A percentile compares a stretch with the other conserved stretches of the same genome.
phyloP scores from a whole-genome alignment of 2,888 invertebrate species.

The Cantharis rustica region DNA sequence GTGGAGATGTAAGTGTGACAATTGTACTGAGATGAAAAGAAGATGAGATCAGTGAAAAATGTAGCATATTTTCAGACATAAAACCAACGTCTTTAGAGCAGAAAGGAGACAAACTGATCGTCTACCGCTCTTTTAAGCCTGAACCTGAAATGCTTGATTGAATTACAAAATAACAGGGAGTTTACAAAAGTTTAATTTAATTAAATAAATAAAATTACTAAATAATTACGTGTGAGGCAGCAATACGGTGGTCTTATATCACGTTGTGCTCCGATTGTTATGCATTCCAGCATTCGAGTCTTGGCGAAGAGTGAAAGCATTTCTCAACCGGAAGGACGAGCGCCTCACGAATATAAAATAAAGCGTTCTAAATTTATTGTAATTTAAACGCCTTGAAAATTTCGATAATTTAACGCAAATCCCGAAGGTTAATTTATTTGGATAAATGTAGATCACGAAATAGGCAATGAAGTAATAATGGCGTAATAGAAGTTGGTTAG shows the following conservation, averaged over 20 bases:
- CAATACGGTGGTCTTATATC: neutral
- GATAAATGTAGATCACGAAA: neutral
- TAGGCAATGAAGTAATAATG: neutral
- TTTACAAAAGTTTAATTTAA: neutral
- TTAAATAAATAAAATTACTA: neutral
- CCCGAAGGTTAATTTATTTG: neutral
- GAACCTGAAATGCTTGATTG: too few relatives aligned
- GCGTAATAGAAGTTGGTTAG: neutral
- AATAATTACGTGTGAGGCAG: slow-evolving; percentile 6
- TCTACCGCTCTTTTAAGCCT: too few relatives aligned
- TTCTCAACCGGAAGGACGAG: slow-evolving; percentile 8
- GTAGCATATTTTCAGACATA: too few relatives aligned
- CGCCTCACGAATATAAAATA: neutral
- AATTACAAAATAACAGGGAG: too few relatives aligned
- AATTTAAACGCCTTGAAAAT: neutral
- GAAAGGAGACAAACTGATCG: too few relatives aligned
- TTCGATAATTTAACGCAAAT: neutral
- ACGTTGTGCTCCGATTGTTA: slow-evolving; percentile 25
- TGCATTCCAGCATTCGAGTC: slow-evolving; percentile 10
- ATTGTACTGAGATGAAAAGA: too few relatives aligned
- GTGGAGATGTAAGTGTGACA: too few relatives aligned
- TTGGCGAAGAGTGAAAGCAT: slow-evolving; percentile 27
- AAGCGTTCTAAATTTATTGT: neutral
- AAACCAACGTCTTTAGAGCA: too few relatives aligned
- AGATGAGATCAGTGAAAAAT: too few relatives aligned